Evolutionary conservation across 2,797 vertebrate species (phyloP).

Genomic region (Oryzias sinensis): DNA sequence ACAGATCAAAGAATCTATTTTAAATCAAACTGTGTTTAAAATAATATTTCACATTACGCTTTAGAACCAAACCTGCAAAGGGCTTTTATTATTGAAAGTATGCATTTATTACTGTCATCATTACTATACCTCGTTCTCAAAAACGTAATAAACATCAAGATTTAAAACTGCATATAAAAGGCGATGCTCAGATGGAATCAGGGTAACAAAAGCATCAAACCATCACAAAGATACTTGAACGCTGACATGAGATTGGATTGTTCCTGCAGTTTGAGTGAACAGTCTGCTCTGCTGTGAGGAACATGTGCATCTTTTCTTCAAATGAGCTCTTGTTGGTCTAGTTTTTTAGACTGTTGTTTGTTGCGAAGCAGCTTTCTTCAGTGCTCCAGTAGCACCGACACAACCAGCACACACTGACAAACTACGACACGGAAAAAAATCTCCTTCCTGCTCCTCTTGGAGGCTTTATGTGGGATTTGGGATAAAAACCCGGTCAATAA

Average conservation of each 20-base stretch:
- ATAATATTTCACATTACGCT: no score
- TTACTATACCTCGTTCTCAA: no score
- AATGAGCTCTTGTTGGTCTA: conserved; percentile 31
- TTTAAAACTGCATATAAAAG: no score
- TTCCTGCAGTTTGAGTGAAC: conserved; percentile 53
- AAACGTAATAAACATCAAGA: no score
- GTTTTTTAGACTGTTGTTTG: conserved; percentile 64
- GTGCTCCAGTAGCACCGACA: conserved; percentile 31
- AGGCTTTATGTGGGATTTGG: conserved; percentile 70
- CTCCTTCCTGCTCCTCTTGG: conserved; percentile 59
- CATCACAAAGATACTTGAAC: no score
- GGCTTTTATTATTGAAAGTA: no score
- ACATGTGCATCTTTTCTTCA: conserved; percentile 11
- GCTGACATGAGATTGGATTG: conserved; percentile 1
- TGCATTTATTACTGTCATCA: no score
- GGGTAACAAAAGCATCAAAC: no score
- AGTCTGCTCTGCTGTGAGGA: conserved; percentile 62
- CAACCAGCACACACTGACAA: conserved; percentile 58
- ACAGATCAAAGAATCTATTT: no score
- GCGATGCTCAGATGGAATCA: no score
- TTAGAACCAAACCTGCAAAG: no score
- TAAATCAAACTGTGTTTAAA: no score
- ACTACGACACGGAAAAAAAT: conserved; percentile 64
- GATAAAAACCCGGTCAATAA: conserved; percentile 54
- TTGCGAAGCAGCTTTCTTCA: conserved; percentile 66